phyloP scores from a whole-genome alignment of 2,797 vertebrate species.

The Phyllotis vaccarum region DNA sequence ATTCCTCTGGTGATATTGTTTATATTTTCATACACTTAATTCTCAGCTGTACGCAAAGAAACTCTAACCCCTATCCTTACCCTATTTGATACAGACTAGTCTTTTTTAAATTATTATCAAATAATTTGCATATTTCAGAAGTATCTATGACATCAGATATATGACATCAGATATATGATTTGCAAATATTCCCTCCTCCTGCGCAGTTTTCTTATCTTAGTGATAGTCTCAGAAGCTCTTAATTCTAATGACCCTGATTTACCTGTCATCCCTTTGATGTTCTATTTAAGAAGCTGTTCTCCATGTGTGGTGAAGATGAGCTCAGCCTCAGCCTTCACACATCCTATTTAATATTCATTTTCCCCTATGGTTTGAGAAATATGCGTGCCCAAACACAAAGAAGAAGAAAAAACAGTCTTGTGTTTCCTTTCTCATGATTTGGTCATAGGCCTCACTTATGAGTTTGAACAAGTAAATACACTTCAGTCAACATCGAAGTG shows the following conservation, averaged over 20 bases:
- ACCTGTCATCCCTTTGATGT: not conserved
- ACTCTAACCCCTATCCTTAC: not conserved
- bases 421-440: not conserved
- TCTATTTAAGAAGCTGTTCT: slow-evolving; percentile 11
- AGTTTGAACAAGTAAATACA: slow-evolving; percentile 9
- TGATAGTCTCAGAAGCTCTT: not conserved
- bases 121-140: not conserved
- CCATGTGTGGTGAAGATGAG: not conserved
- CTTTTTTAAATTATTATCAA: not conserved
- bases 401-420: not conserved
- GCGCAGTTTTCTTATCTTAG: slow-evolving; percentile 3
- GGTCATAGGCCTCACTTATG: not conserved
- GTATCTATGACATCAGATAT: not conserved
- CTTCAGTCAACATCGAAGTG: not conserved
- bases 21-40: not conserved
- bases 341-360: not conserved
- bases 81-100: not conserved
- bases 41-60: not conserved
- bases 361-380: slow-evolving; percentile 19
- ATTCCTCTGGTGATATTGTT: not conserved
- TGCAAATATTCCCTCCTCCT: not conserved
- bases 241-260: not conserved
- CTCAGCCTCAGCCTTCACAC: not conserved
- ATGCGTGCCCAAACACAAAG: not conserved
- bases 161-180: not conserved